These are phyloP conservation scores for Pionites leucogaster DNA, from an alignment of 2,113 vertebrate genomes.

Conservation along the genomic window DNA sequence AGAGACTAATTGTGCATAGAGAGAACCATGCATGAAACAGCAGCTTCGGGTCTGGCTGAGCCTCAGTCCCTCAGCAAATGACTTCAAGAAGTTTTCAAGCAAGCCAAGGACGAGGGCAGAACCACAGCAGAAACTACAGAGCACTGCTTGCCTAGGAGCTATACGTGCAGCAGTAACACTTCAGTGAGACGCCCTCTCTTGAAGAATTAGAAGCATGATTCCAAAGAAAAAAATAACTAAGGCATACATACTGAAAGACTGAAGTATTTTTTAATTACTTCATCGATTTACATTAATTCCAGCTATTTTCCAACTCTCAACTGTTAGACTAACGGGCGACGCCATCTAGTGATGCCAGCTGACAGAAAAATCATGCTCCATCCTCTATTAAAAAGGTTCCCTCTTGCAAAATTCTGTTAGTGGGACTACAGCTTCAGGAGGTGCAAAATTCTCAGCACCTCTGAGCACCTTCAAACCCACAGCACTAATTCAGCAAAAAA, in stretches of 20 bases:
- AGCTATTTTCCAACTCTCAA: neutral
- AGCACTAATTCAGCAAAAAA: neutral
- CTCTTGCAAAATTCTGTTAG: neutral
- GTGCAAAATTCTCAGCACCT: neutral
- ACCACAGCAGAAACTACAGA: neutral
- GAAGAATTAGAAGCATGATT: neutral
- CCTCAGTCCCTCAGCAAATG: neutral
- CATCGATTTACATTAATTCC: neutral
- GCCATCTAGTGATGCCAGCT: slow-evolving; percentile 36
- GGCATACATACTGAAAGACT: neutral
- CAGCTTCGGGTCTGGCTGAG: neutral
- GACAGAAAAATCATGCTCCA: neutral
- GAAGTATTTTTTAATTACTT: neutral
- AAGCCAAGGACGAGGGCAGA: neutral
- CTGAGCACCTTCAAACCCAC: neutral
- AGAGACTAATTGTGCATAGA: neutral
- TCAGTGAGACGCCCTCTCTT: neutral
- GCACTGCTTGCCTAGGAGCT: neutral
- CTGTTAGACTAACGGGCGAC: slow-evolving; percentile 4
- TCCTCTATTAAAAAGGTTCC: neutral
- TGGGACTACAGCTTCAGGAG: neutral
- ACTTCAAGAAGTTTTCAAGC: neutral
- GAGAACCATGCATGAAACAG: neutral
- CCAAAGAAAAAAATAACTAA: neutral
- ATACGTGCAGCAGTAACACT: neutral